phyloP scores from a whole-genome alignment of 1,140 invertebrate genomes.

The Mycetomoellerius zeteki region DNA sequence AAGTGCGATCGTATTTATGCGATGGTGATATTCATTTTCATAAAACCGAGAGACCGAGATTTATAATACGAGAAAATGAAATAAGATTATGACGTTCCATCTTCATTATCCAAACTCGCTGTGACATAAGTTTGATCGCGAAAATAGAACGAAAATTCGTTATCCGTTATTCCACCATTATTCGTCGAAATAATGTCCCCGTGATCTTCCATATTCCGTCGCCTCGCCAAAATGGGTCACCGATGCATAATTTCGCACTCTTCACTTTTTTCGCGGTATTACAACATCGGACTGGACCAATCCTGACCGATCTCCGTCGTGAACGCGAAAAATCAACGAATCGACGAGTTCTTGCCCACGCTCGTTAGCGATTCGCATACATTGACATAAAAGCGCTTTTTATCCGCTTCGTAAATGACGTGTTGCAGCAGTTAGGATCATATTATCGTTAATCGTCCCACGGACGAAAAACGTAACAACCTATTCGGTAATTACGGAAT shows the following conservation, averaged over 20 bases:
- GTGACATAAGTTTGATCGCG: slow-evolving; percentile 62
- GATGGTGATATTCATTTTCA: slow-evolving; percentile 60
- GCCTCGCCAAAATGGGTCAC: slow-evolving; percentile 53
- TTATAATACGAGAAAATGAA: slow-evolving; percentile 65
- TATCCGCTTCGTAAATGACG: slow-evolving; percentile 41
- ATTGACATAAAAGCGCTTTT: slow-evolving; percentile 48
- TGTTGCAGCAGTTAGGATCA: slow-evolving; percentile 23
- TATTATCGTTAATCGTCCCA: slow-evolving; percentile 33
- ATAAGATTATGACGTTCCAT: slow-evolving; percentile 66
- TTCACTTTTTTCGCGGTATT: slow-evolving; percentile 53
- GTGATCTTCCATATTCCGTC: slow-evolving; percentile 50
- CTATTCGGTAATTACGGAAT: slow-evolving; percentile 36
- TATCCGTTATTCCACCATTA: slow-evolving; percentile 57
- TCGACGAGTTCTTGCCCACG: slow-evolving; percentile 14
- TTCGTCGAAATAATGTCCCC: slow-evolving; percentile 58
- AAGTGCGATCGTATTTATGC: slow-evolving; percentile 58
- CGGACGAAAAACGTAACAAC: slow-evolving; percentile 8
- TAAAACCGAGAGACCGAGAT: slow-evolving; percentile 49
- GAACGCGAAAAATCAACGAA: slow-evolving; percentile 34
- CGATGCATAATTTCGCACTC: slow-evolving; percentile 59
- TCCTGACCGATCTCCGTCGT: slow-evolving; percentile 36
- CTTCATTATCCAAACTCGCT: slow-evolving; percentile 60
- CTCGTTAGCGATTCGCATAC: slow-evolving; percentile 53
- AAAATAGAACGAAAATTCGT: slow-evolving; percentile 64
- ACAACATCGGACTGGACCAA: slow-evolving; percentile 45